Percentiles rank a stretch among this genome's conserved stretches.
phyloP scores from a whole-genome alignment of 2,113 vertebrate species.

The Lophochroa leadbeateri region DNA sequence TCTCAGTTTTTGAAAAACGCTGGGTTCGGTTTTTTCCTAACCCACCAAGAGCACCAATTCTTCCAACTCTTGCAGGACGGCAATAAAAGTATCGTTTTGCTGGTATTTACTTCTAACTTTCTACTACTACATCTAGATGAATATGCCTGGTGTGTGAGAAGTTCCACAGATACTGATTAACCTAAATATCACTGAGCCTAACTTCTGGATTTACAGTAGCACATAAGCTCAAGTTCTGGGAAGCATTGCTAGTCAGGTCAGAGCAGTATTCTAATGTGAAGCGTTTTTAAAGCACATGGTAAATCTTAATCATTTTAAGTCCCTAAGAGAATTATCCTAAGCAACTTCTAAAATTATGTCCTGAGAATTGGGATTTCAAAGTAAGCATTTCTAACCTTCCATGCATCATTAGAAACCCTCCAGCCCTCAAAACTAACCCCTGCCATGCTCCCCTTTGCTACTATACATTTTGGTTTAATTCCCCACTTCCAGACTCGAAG shows the following conservation, averaged over 20 bases:
- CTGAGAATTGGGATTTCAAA: constrained; percentile 52
- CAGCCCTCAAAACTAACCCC: not conserved
- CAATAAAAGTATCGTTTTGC: not conserved
- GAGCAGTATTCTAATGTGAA: constrained; percentile 32
- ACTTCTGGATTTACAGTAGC: not conserved
- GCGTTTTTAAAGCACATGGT: constrained; percentile 47
- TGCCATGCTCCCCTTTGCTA: constrained; percentile 8
- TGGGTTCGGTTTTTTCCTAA: not conserved
- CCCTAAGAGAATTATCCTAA: constrained; percentile 58
- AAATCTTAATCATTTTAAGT: constrained; percentile 60
- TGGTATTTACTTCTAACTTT: not conserved
- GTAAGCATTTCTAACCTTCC: constrained; percentile 55
- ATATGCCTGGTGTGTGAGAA: not conserved
- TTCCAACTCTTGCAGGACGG: not conserved
- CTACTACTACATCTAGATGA: not conserved
- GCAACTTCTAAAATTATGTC: constrained; percentile 62
- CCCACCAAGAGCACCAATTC: not conserved
- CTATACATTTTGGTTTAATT: not conserved
- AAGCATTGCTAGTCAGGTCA: not conserved
- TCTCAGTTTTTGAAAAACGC: not conserved
- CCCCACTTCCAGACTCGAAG: not conserved
- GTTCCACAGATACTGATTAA: not conserved
- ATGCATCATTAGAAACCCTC: constrained; percentile 42
- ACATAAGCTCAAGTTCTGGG: not conserved
- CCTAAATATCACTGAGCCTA: not conserved